These are phyloP conservation scores for Neomonachus schauinslandi DNA, from an alignment of 2,113 vertebrate species.

Conservation along the genomic window DNA sequence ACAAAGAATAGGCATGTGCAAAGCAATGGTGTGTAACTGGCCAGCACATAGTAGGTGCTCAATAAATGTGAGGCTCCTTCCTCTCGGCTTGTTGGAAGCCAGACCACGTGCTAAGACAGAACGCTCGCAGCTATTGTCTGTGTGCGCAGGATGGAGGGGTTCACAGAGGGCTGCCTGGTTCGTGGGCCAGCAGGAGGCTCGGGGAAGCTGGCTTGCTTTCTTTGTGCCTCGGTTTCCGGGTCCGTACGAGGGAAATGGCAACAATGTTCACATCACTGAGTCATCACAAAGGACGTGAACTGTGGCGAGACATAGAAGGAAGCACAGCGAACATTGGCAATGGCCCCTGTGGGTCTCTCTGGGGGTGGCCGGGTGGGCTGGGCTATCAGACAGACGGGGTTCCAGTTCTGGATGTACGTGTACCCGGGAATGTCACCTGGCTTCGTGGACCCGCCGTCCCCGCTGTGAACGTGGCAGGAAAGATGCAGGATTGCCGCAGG, in stretches of 20 bases:
- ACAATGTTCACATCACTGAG: fast-evolving
- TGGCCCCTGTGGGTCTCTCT: fast-evolving
- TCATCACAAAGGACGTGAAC: fast-evolving
- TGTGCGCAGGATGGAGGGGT: fast-evolving
- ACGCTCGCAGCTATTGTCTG: fast-evolving
- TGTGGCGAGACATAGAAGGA: fast-evolving
- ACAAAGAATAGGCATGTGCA: neutral
- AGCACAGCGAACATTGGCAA: fast-evolving
- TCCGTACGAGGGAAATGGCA: neutral
- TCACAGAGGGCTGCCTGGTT: fast-evolving
- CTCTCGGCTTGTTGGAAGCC: neutral
- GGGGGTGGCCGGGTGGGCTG: neutral
- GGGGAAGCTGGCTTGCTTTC: fast-evolving
- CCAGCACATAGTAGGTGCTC: fast-evolving
- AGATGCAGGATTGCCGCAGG: neutral
- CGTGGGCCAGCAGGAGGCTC: neutral
- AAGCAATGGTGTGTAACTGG: fast-evolving
- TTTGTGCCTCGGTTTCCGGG: neutral
- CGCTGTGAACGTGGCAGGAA: fast-evolving
- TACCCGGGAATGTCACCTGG: neutral
- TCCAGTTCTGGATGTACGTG: fast-evolving
- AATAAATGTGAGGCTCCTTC: neutral
- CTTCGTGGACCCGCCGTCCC: fast-evolving
- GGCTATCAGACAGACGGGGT: neutral
- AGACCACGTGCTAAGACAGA: fast-evolving